phyloP scores from a whole-genome alignment of 2,797 vertebrate genomes.

The Fringilla coelebs region DNA sequence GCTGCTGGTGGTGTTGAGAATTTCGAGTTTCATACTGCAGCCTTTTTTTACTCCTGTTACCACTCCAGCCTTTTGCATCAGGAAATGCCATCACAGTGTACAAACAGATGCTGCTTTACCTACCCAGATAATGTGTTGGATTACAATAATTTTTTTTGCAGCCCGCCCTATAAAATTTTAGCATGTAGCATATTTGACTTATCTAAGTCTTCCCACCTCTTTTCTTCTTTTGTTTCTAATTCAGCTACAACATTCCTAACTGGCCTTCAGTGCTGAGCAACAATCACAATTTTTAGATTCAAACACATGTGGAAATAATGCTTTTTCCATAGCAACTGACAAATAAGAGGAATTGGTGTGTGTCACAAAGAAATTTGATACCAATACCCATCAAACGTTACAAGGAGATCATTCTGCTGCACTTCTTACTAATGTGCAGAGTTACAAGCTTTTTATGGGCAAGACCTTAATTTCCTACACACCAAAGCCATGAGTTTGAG shows the following conservation, averaged over 20 bases:
- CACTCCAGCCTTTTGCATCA: constrained; percentile 33
- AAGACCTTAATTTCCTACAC: constrained; percentile 71
- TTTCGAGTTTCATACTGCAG: constrained; percentile 46
- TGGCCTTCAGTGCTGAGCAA: neutral
- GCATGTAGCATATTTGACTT: neutral
- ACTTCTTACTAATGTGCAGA: constrained; percentile 59
- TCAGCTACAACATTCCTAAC: neutral
- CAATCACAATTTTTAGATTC: neutral
- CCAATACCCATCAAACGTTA: constrained; percentile 8
- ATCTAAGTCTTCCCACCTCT: neutral
- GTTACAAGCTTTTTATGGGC: constrained; percentile 57
- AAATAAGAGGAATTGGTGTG: constrained; percentile 43
- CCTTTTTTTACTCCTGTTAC: constrained; percentile 46
- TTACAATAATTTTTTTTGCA: constrained; percentile 22
- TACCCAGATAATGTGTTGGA: neutral
- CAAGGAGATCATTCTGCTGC: constrained; percentile 36
- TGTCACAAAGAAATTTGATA: constrained; percentile 56
- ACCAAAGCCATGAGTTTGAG: constrained; percentile 62
- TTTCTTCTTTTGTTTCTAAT: neutral
- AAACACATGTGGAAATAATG: neutral
- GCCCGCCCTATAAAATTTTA: neutral
- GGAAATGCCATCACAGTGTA: constrained; percentile 51
- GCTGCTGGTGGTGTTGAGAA: constrained; percentile 27
- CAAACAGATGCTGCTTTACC: constrained; percentile 55
- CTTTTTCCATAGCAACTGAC: neutral